A percentile compares a stretch with the other conserved stretches of the same genome.
phyloP scores from a whole-genome alignment of 2,888 invertebrate genomes.

The Brachypterus glaber region DNA sequence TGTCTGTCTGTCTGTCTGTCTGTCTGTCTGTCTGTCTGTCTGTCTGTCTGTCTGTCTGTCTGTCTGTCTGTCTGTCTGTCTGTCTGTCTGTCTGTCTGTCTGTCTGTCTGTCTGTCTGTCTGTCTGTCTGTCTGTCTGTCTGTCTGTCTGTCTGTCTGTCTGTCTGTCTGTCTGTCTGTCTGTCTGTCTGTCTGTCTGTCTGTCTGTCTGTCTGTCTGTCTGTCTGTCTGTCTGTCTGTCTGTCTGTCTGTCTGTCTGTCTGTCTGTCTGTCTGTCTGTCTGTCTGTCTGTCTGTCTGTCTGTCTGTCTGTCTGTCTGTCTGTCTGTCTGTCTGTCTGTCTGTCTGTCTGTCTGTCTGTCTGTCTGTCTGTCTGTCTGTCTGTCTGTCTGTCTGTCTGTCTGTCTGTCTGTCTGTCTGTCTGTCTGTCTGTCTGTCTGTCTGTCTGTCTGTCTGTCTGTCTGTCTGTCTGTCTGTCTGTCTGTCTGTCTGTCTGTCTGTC shows the following conservation, averaged over 20 bases:
- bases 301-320: conserved; percentile 22
- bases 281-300: conserved; percentile 22
- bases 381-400: conserved; percentile 10
- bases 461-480: conserved; percentile 3
- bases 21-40: conserved; percentile 2
- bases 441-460: conserved; percentile 6
- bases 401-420: conserved; percentile 6
- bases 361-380: conserved; percentile 32
- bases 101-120: conserved; percentile 2
- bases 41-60: conserved; percentile 2
- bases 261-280: conserved; percentile 23
- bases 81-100: conserved; percentile 2
- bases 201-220: conserved; percentile 21
- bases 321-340: conserved; percentile 19
- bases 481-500: too few relatives aligned
- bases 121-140: conserved; percentile 15
- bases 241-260: conserved; percentile 22
- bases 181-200: conserved; percentile 22
- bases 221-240: conserved; percentile 21
- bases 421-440: conserved; percentile 6
- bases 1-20: conserved; percentile 2
- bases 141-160: conserved; percentile 20
- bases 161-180: conserved; percentile 22
- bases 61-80: conserved; percentile 2
- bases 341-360: conserved; percentile 21